Evolutionary conservation across 2,797 vertebrate species (phyloP).

Genomic region (Microctenopoma lineatum): DNA sequence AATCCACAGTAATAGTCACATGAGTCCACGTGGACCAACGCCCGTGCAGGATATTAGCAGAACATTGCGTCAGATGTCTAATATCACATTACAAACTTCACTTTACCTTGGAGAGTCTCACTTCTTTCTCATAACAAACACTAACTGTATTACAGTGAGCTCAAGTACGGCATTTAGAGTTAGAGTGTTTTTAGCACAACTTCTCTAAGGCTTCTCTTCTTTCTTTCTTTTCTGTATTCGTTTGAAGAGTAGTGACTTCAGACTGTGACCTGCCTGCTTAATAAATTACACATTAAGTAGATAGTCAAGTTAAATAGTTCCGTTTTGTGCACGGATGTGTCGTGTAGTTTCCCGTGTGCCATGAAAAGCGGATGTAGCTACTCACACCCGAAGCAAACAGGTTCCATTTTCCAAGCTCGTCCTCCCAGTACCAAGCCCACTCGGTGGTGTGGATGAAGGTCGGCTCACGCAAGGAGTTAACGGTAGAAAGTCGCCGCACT

Average conservation of each 20-base stretch:
- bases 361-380: slow-evolving; percentile 9
- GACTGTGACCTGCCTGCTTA: background rate
- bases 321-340: no score
- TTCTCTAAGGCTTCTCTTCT: no score
- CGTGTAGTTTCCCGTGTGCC: no score
- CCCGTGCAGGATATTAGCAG: background rate
- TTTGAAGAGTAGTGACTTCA: background rate
- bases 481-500: slow-evolving; percentile 77
- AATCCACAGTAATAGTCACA: background rate
- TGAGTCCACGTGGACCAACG: slow-evolving; percentile 11
- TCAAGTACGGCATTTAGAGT: no score
- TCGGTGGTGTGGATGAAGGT: slow-evolving; percentile 77
- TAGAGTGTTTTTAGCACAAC: no score
- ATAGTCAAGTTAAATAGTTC: no score
- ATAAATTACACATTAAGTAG: no score
- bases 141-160: no score
- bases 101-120: background rate
- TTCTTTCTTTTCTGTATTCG: no score
- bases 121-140: background rate
- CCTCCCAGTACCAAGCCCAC: slow-evolving; percentile 85
- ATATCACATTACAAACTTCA: background rate
- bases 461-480: slow-evolving; percentile 67
- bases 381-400: slow-evolving; percentile 75
- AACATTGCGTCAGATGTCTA: background rate
- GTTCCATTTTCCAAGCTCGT: slow-evolving; percentile 76